Conservation (phyloP, 2,113 vertebrate species). For the Fukomys damarensis region DNA sequence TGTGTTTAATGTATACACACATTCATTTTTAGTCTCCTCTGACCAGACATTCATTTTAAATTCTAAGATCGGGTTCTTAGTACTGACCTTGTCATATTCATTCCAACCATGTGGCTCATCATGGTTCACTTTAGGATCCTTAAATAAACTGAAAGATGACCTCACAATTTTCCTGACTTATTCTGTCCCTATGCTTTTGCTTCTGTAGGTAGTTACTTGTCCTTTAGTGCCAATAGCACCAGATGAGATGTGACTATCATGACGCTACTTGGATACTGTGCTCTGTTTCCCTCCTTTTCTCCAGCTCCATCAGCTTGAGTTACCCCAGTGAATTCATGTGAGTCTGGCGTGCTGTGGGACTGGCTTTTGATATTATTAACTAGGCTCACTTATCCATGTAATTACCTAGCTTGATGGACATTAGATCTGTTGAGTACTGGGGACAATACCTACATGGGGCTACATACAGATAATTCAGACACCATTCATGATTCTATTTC, state of each 20-base stretch:
- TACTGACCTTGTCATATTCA: background rate
- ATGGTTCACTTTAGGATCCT: background rate
- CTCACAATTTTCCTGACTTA: background rate
- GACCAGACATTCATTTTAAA: background rate
- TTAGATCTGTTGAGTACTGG: background rate
- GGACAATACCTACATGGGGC: background rate
- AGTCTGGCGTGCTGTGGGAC: background rate
- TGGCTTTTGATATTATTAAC: background rate
- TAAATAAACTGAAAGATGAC: background rate
- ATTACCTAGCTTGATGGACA: background rate
- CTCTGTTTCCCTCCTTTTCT: background rate
- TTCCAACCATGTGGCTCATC: background rate
- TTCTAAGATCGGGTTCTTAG: background rate
- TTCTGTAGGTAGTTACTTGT: background rate
- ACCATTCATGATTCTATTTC: conserved; percentile 49
- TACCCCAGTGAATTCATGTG: background rate
- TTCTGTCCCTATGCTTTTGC: background rate
- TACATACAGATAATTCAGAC: conserved; percentile 14
- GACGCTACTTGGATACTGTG: background rate
- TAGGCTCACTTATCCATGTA: conserved; percentile 17
- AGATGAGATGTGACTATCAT: fast-evolving
- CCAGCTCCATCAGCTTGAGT: background rate
- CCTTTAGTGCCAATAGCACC: too few species aligned
- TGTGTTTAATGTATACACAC: background rate
- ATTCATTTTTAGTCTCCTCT: conserved; percentile 36